A percentile compares a stretch with the other conserved stretches of the same genome.
Evolutionary conservation across 2,797 vertebrate species (phyloP).

Genomic region (Galago senegalensis): DNA sequence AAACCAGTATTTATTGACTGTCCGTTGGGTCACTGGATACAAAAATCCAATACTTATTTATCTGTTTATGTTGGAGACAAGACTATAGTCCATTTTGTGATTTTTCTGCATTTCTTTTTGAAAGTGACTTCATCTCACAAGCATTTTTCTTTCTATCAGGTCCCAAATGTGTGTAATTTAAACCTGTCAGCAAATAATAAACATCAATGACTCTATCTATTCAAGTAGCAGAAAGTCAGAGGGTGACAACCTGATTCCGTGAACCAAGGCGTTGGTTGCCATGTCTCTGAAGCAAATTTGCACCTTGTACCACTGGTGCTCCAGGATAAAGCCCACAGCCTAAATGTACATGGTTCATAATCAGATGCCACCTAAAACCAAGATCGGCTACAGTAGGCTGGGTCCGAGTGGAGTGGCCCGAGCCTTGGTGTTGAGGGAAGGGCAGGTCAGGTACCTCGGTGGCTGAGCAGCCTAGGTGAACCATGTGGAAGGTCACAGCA

Average conservation of each 20-base stretch:
- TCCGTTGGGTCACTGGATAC: background rate
- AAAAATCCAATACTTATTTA: background rate
- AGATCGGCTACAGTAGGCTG: fast-evolving
- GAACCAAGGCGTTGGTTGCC: fast-evolving
- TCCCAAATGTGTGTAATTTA: background rate
- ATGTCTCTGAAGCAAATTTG: background rate
- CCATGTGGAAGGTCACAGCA: fast-evolving
- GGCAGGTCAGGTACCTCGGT: fast-evolving
- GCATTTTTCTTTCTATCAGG: background rate
- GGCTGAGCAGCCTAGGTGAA: background rate
- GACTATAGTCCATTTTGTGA: background rate
- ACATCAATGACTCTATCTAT: background rate
- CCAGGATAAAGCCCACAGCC: background rate
- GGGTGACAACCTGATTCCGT: background rate
- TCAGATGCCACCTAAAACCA: fast-evolving
- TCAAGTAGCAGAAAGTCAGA: too few species aligned
- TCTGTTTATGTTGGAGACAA: background rate
- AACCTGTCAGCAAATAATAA: background rate
- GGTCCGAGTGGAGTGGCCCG: fast-evolving
- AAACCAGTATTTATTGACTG: background rate
- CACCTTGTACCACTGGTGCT: fast-evolving
- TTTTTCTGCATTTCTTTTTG: background rate
- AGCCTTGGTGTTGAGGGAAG: fast-evolving
- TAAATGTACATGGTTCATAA: fast-evolving
- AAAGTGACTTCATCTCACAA: background rate